Conservation (phyloP, 2,797 vertebrate species). For the Salmo trutta region DNA sequence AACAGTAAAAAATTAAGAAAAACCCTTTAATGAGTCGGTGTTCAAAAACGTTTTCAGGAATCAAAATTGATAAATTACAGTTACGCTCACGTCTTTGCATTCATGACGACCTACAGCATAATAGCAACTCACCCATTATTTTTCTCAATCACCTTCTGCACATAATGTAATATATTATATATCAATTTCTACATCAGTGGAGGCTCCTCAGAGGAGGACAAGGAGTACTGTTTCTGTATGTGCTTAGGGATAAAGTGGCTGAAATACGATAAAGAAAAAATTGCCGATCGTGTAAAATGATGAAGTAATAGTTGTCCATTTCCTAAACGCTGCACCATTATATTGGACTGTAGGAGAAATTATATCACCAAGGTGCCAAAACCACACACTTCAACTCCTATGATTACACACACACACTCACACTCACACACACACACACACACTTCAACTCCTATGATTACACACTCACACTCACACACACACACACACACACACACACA, state of each 20-base stretch:
- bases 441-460: too few relatives aligned
- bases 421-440: too few relatives aligned
- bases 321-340: not conserved
- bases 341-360: not conserved
- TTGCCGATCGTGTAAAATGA: not conserved
- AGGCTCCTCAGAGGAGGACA: too few relatives aligned
- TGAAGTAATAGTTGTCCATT: not conserved
- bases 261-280: not conserved
- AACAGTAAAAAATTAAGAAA: too few relatives aligned
- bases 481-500: too few relatives aligned
- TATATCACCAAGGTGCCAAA: not conserved
- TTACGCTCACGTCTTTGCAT: constrained; percentile 24
- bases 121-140: constrained; percentile 24
- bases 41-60: not conserved
- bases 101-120: not conserved
- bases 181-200: not conserved
- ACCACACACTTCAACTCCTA: not conserved
- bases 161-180: constrained; percentile 23
- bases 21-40: too few relatives aligned
- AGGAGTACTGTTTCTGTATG: not conserved
- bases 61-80: not conserved
- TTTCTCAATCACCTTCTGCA: constrained; percentile 33
- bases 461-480: too few relatives aligned
- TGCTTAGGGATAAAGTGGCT: not conserved
- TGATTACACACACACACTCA: too few relatives aligned